A percentile compares a stretch with the other conserved stretches of the same genome.
These are phyloP conservation scores for Platichthys stellatus DNA, from an alignment of 2,113 vertebrate species.

Conservation along the genomic window DNA sequence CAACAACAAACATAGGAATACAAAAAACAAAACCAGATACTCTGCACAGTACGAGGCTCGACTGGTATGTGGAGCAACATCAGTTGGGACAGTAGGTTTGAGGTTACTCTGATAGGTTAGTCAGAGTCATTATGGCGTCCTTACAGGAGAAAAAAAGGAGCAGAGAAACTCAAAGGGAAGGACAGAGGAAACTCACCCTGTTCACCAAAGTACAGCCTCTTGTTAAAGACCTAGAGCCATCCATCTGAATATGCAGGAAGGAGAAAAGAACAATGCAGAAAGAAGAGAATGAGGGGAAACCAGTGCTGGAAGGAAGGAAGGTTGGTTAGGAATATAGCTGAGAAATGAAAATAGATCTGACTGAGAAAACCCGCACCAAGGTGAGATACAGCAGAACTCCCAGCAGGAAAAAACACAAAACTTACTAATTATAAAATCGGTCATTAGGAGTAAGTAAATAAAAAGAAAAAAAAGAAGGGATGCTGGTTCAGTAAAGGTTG, in stretches of 20 bases:
- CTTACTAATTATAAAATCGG: neutral
- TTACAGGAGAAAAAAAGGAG: slow-evolving; percentile 30
- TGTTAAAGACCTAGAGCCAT: slow-evolving; percentile 79
- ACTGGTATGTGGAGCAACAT: slow-evolving; percentile 35
- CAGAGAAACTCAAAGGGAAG: slow-evolving; percentile 17
- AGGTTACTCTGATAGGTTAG: slow-evolving; percentile 39
- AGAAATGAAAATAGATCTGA: slow-evolving; percentile 9
- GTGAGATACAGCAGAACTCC: neutral
- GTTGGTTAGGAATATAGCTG: slow-evolving; percentile 16
- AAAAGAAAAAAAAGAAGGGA: neutral
- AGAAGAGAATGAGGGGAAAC: slow-evolving; percentile 34
- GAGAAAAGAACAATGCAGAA: slow-evolving; percentile 37
- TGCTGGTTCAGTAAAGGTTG: neutral
- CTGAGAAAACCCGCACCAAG: slow-evolving; percentile 13
- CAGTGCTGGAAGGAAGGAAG: slow-evolving; percentile 41
- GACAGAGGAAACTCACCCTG: slow-evolving; percentile 81
- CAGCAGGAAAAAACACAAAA: neutral
- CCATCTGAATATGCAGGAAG: slow-evolving; percentile 74
- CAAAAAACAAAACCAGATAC: slow-evolving; percentile 46
- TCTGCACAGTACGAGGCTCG: slow-evolving; percentile 24
- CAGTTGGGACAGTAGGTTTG: slow-evolving; percentile 34
- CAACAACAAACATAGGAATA: slow-evolving; percentile 64
- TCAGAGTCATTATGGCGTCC: neutral
- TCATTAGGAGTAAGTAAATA: neutral
- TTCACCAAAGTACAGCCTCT: slow-evolving; percentile 77